Evolutionary conservation across 2,797 vertebrate species (phyloP).

Genomic region (Anguilla anguilla): DNA sequence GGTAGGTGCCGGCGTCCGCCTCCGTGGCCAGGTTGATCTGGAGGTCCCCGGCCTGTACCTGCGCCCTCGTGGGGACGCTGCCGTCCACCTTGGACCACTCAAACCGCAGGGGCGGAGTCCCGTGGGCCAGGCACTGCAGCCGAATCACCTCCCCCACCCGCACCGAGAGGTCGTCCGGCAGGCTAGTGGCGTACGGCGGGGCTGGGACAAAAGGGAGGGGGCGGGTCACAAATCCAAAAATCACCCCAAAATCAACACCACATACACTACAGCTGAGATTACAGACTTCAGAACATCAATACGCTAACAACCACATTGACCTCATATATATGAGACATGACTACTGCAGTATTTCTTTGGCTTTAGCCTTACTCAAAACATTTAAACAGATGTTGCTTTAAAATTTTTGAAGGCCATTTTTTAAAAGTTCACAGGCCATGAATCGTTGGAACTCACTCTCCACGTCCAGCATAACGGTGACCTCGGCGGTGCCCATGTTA

Average conservation of each 20-base stretch:
- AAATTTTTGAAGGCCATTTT: not conserved
- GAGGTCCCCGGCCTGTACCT: slow-evolving; percentile 74
- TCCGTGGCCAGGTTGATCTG: slow-evolving; percentile 75
- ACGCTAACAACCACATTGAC: not conserved
- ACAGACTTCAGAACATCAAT: not conserved
- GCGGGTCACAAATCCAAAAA: not conserved
- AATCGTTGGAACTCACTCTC: slow-evolving; percentile 79
- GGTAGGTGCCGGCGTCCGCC: slow-evolving; percentile 84
- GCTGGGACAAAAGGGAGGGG: slow-evolving; percentile 56
- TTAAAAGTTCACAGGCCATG: not conserved
- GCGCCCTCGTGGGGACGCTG: slow-evolving; percentile 63
- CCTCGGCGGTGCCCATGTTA: slow-evolving; percentile 75
- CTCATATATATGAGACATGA: not conserved
- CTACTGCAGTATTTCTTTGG: not conserved
- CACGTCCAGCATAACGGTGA: slow-evolving; percentile 84
- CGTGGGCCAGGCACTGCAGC: slow-evolving; percentile 92
- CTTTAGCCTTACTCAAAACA: not conserved
- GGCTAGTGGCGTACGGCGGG: slow-evolving; percentile 83
- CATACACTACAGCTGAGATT: not conserved
- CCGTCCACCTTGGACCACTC: slow-evolving; percentile 82
- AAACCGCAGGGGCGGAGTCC: slow-evolving; percentile 84
- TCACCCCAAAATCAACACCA: not conserved
- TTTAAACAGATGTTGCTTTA: not conserved
- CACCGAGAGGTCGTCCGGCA: slow-evolving; percentile 75
- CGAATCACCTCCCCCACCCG: slow-evolving; percentile 79